A percentile compares a stretch with the other conserved stretches of the same genome.
These are phyloP conservation scores for Acanthurus leucopareius DNA, from an alignment of 2,797 vertebrate species.

Conservation along the genomic window DNA sequence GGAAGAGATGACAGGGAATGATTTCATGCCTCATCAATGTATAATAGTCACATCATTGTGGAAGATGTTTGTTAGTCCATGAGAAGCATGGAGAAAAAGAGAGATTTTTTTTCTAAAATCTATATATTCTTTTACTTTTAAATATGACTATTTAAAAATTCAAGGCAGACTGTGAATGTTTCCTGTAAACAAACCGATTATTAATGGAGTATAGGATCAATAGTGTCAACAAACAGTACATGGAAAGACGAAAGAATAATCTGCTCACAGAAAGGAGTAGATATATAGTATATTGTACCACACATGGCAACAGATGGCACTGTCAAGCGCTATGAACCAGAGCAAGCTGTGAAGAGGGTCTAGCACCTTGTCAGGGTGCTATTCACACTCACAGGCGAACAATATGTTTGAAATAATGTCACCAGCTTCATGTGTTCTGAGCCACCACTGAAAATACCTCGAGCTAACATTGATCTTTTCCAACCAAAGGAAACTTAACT, in stretches of 20 bases:
- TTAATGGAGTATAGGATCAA: too few species aligned
- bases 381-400: conserved; percentile 42
- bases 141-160: not conserved
- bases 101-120: not conserved
- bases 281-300: not conserved
- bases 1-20: not conserved
- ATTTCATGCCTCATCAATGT: conserved; percentile 6
- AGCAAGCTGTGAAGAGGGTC: conserved; percentile 49
- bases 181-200: too few species aligned
- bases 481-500: conserved; percentile 23
- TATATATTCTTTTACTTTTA: not conserved
- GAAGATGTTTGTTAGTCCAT: not conserved
- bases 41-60: not conserved
- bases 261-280: not conserved
- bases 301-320: conserved; percentile 50
- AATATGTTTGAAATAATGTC: conserved; percentile 34
- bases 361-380: conserved; percentile 49
- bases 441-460: conserved; percentile 7
- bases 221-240: not conserved
- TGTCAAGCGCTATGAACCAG: conserved; percentile 31
- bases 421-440: conserved; percentile 9
- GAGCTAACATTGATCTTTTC: conserved; percentile 26
- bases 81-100: not conserved
- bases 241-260: not conserved
- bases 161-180: not conserved